Evolutionary conservation across 2,797 vertebrate species (phyloP), one percentile per base, ranked within the genome.

Genomic region (Nannoperca obscura): DNA sequence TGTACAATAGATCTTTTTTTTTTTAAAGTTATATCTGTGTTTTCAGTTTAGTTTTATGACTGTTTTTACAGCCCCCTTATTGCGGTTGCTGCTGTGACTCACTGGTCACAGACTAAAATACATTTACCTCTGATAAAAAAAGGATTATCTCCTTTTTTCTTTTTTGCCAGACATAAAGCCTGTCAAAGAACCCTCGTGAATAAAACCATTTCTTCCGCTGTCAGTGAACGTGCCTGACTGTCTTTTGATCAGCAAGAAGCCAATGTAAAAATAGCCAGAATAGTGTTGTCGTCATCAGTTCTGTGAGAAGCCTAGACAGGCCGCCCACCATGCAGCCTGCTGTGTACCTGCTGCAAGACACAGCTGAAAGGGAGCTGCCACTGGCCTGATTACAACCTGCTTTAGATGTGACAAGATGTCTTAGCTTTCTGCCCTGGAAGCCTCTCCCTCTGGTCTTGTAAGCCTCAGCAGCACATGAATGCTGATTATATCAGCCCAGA

Each of bases 241-340:
- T 62, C 73, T 74, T 88, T 90, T 92, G 84, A 93, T 93, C 86
- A 84, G 77, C 63, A 47, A 71, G 75, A 59, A 72, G 55, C 53
- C 1, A 7, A 73, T 62, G 73, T 89, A 91, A 90, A 93, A 92
- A 94, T 91, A 93, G 86, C 81, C 50, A 0, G 55, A 66, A 73
- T 71, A 59, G 71, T 79, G 83, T 87, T 88, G 86, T 83, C 44
- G 12, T 89, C 83, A 86, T 87, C 84, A 81, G 69, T 78, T 85
- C 82, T 77, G 74, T 0, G 32, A 66, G 70, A 58, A 69, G 77
- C 61, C 9, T 32, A 67, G 78, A 79, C 81, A 71, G 82, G 78
- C 82, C 60, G 77, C 78, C 87, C 84, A 84, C 85, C 79, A 54
- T 1, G 81, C 85, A 67, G 82, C 77, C 76, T 49, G 76, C 81